A percentile compares a stretch with the other conserved stretches of the same genome.
These are phyloP conservation scores for Muntiacus reevesi DNA, from an alignment of 2,113 vertebrate genomes.

Conservation along the genomic window DNA sequence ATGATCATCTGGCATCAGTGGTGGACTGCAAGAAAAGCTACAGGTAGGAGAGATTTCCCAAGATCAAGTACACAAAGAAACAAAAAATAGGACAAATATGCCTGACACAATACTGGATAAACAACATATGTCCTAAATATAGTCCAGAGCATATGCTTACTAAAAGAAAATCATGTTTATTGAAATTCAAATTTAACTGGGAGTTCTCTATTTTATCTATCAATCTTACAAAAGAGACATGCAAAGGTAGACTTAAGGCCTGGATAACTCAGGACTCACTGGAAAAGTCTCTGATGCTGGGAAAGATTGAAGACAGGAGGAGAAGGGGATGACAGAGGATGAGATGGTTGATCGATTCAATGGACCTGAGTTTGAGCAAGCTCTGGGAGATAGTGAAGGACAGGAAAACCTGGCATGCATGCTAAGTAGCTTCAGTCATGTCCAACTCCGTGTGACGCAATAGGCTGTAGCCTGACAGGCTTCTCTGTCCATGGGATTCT, in stretches of 20 bases:
- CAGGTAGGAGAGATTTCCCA: not conserved
- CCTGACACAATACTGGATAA: not conserved
- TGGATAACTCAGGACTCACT: rapidly evolving
- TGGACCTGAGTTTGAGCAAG: not conserved
- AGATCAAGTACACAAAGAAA: not conserved
- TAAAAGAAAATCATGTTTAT: not conserved
- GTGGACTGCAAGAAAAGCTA: not conserved
- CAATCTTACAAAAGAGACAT: not conserved
- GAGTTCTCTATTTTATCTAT: not conserved
- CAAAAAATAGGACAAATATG: not conserved
- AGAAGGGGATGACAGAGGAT: not conserved
- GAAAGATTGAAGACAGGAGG: not conserved
- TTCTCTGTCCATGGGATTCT: not conserved
- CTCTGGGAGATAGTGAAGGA: not conserved
- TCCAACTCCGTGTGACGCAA: rapidly evolving
- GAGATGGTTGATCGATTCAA: not conserved
- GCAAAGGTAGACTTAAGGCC: not conserved
- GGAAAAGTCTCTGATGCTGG: not conserved
- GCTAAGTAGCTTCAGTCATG: not conserved
- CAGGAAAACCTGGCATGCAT: not conserved
- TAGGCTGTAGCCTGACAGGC: not conserved
- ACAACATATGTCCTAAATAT: not conserved
- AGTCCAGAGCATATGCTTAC: not conserved
- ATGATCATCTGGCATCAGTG: not conserved
- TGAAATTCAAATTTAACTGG: not conserved